phyloP scores from a whole-genome alignment of 2,797 vertebrate genomes.

The Poecilia picta region DNA sequence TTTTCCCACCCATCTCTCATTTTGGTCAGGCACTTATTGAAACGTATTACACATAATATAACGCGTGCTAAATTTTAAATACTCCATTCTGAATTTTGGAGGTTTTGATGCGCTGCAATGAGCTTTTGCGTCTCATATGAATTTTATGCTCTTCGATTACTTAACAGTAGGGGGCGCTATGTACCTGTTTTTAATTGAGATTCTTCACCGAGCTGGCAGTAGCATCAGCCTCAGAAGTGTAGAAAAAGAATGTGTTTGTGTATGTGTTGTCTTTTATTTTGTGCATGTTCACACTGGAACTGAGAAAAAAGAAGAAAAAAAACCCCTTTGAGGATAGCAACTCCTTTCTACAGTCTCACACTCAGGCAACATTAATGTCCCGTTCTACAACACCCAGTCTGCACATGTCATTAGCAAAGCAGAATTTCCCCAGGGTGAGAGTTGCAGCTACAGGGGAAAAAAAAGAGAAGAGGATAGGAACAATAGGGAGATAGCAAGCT shows the following conservation, averaged over 20 bases:
- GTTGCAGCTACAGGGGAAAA: constrained; percentile 6
- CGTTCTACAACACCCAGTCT: constrained; percentile 27
- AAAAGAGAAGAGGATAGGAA: constrained; percentile 18
- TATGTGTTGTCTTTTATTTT: constrained; percentile 5
- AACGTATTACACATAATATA: background rate
- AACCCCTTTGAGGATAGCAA: constrained; percentile 15
- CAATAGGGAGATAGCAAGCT: constrained; percentile 43
- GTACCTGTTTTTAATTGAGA: background rate
- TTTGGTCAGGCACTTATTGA: background rate
- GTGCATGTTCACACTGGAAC: constrained; percentile 20
- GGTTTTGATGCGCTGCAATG: background rate
- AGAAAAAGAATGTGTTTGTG: constrained; percentile 25
- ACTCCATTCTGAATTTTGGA: no score
- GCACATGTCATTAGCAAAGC: constrained; percentile 46
- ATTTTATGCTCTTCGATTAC: background rate
- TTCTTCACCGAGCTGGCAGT: background rate
- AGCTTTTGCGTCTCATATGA: background rate
- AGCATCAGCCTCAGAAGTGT: constrained; percentile 14
- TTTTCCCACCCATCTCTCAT: background rate
- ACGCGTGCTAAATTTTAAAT: background rate
- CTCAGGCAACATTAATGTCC: constrained; percentile 39
- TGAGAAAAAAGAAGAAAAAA: background rate
- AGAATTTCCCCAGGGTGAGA: constrained; percentile 47
- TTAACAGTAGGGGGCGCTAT: constrained; percentile 69
- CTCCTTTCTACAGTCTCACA: constrained; percentile 32